These are phyloP conservation scores for Cyclina sinensis DNA, from an alignment of 1,140 invertebrate species.

Conservation along the genomic window DNA sequence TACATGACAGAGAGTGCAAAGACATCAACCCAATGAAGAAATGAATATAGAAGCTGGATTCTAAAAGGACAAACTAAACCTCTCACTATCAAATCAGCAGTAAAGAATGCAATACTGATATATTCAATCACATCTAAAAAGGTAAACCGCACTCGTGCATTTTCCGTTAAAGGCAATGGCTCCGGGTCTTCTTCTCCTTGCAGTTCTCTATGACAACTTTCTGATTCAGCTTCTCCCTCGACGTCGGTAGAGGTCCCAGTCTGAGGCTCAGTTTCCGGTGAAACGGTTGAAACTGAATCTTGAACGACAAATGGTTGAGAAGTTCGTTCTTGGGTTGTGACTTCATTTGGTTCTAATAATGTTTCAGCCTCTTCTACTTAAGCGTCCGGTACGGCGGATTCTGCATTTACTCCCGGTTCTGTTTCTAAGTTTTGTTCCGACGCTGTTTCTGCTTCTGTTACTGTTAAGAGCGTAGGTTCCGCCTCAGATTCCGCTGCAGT, in stretches of 20 bases:
- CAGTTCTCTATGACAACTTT: not conserved
- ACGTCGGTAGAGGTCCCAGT: no score
- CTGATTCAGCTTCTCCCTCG: no score
- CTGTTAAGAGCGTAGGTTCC: no score
- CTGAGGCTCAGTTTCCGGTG: not conserved
- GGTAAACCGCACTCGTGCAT: constrained; percentile 12
- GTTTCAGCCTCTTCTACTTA: not conserved
- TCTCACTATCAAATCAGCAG: constrained; percentile 25
- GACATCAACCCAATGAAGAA: constrained; percentile 59
- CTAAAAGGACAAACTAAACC: constrained; percentile 13
- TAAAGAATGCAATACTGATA: constrained; percentile 42
- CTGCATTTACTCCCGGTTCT: constrained; percentile 74
- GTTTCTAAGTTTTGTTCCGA: constrained; percentile 72
- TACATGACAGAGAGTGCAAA: constrained; percentile 58
- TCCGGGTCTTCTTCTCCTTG: not conserved
- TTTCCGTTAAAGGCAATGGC: constrained; percentile 23
- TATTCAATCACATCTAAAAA: constrained; percentile 51
- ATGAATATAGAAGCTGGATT: constrained; percentile 15
- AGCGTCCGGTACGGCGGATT: constrained; percentile 74
- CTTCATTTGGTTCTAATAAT: not conserved
- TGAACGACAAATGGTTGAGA: no score
- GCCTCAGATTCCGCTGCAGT: not conserved
- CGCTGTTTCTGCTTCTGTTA: not conserved
- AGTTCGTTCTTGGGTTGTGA: not conserved
- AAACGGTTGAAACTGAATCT: no score